Evolutionary conservation across 1,140 invertebrate species (phyloP).

Genomic region (Zaprionus vittiger): DNA sequence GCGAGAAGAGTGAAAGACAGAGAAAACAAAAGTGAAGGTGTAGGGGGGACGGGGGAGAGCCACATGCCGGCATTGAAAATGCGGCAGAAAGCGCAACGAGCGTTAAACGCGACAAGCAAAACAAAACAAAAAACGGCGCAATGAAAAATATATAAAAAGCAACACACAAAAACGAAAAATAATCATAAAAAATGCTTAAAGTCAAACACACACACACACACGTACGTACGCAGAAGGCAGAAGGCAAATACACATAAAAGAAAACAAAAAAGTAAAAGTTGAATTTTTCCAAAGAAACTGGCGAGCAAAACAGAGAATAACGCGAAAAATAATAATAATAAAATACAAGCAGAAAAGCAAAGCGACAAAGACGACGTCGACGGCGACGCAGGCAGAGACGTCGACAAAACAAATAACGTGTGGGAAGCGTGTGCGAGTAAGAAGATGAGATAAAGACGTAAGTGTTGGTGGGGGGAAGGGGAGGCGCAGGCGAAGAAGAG

Average conservation of each 20-base stretch:
- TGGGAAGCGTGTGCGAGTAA: conserved; percentile 46
- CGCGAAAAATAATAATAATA: conserved; percentile 82
- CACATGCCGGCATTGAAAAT: conserved; percentile 48
- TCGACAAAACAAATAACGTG: conserved; percentile 76
- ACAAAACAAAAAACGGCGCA: conserved; percentile 57
- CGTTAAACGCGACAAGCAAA: conserved; percentile 69
- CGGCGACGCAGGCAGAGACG: conserved; percentile 30
- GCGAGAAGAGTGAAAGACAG: conserved; percentile 22
- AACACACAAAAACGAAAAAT: conserved; percentile 60
- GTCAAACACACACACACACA: conserved; percentile 54
- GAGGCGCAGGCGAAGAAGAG: not conserved
- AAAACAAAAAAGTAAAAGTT: conserved; percentile 74
- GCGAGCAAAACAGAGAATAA: conserved; percentile 80
- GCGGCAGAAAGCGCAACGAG: conserved; percentile 47
- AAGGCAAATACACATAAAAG: conserved; percentile 65
- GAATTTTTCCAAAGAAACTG: conserved; percentile 79
- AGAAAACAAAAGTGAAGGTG: conserved; percentile 3
- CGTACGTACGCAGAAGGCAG: conserved; percentile 34
- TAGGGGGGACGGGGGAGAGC: conserved; percentile 33
- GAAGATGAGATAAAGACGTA: conserved; percentile 44
- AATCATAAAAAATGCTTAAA: conserved; percentile 78
- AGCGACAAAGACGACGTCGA: conserved; percentile 21
- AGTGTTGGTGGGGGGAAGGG: conserved; percentile 9
- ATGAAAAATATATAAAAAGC: conserved; percentile 56
- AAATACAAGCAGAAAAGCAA: conserved; percentile 68